These are phyloP conservation scores for Pseudorasbora parva DNA, from an alignment of 2,113 vertebrate genomes.

Conservation along the genomic window DNA sequence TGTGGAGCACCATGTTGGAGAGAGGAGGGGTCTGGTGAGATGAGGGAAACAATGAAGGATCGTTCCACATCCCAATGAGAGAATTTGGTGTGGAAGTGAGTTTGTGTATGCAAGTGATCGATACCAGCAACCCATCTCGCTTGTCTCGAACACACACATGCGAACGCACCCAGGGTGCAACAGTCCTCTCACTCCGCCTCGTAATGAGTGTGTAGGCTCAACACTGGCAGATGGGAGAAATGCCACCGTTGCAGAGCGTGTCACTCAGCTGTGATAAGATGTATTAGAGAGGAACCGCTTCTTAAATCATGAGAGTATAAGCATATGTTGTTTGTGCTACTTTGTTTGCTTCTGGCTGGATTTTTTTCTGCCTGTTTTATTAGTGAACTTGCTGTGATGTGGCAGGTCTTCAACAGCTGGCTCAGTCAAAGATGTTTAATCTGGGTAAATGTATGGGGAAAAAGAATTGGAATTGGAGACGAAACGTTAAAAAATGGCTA, in stretches of 20 bases:
- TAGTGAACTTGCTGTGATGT: conserved; percentile 64
- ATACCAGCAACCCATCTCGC: conserved; percentile 77
- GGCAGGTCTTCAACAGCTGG: conserved; percentile 64
- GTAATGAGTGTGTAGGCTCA: conserved; percentile 81
- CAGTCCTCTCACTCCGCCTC: conserved; percentile 73
- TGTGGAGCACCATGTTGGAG: background rate
- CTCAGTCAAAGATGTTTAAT: conserved; percentile 55
- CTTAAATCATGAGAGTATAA: conserved; percentile 68
- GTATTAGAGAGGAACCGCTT: conserved; percentile 74
- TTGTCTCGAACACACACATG: background rate
- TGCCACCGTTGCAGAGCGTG: conserved; percentile 78
- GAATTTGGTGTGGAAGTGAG: conserved; percentile 76
- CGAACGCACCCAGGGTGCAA: conserved; percentile 61
- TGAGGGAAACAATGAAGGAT: conserved; percentile 32
- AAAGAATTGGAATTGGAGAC: conserved; percentile 5
- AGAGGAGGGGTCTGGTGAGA: conserved; percentile 27
- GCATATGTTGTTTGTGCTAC: conserved; percentile 78
- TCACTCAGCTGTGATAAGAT: conserved; percentile 81
- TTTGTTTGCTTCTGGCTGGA: conserved; percentile 65
- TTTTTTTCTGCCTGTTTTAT: conserved; percentile 56
- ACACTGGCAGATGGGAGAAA: conserved; percentile 83
- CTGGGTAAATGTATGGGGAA: conserved; percentile 33
- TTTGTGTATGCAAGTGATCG: conserved; percentile 70
- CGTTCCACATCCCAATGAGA: conserved; percentile 81
- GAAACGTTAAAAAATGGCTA: background rate